Conservation (phyloP, 2,888 invertebrate genomes). For the Dione juno region DNA sequence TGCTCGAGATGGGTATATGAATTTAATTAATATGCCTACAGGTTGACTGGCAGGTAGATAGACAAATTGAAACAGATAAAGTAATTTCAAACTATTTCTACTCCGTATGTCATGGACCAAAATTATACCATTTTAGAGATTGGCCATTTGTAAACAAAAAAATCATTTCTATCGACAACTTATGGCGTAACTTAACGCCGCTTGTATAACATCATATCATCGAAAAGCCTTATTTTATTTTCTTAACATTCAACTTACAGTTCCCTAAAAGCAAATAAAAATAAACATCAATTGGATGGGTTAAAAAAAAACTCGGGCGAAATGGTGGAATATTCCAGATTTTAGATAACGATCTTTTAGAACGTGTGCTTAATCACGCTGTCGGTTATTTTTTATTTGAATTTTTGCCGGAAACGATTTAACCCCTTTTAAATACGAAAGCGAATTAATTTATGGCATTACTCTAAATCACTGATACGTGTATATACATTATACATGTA, state of each 20-base stretch:
- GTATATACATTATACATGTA: not conserved
- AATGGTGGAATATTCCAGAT: constrained; percentile 44
- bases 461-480: constrained; percentile 8
- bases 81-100: no score
- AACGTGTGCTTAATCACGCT: constrained; percentile 48
- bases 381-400: constrained; percentile 26
- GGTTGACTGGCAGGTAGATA: no score
- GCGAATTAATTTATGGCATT: constrained; percentile 22
- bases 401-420: constrained; percentile 17
- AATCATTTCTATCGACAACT: no score
- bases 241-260: constrained; percentile 24
- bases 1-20: no score
- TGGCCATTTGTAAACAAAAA: no score
- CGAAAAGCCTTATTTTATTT: not conserved
- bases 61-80: no score
- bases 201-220: not conserved
- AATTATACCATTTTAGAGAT: no score
- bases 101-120: no score
- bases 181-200: not conserved
- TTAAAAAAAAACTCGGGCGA: constrained; percentile 43
- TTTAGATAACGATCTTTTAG: constrained; percentile 50
- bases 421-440: constrained; percentile 26
- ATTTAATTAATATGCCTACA: no score
- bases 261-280: constrained; percentile 45
- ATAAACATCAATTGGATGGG: constrained; percentile 30